phyloP scores from a whole-genome alignment of 2,888 invertebrate species.

The Plutella xylostella region DNA sequence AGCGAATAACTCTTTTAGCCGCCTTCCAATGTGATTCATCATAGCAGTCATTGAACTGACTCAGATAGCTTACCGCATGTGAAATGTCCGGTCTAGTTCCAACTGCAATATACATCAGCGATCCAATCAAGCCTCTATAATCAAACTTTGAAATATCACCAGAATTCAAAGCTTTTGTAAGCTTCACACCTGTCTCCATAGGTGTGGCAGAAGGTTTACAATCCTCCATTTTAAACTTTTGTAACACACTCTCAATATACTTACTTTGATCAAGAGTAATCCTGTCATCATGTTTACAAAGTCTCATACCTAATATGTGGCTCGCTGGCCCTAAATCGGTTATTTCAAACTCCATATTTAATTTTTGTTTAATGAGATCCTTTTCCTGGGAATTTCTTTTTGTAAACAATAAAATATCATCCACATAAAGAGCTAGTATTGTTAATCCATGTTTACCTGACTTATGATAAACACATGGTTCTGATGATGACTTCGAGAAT shows the following conservation, averaged over 20 bases:
- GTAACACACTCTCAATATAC: conserved; percentile 3
- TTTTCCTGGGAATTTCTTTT: background rate
- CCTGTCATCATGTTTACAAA: background rate
- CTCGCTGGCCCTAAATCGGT: background rate
- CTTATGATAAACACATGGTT: conserved; percentile 14
- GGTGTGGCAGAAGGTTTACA: background rate
- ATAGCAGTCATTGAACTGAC: background rate
- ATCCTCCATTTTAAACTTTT: conserved; percentile 6
- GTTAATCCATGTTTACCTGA: background rate
- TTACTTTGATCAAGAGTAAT: conserved; percentile 5
- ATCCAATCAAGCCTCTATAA: background rate
- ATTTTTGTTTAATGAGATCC: background rate
- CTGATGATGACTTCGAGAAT: conserved; percentile 8
- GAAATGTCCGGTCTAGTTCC: background rate
- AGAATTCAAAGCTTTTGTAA: background rate
- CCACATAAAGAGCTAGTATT: conserved; percentile 7
- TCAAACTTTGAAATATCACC: background rate
- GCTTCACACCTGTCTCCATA: conserved; percentile 3
- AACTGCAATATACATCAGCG: background rate
- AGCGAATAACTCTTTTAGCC: background rate
- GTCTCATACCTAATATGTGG: background rate
- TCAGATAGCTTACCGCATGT: conserved; percentile 1
- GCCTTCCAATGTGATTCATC: background rate
- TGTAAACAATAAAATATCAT: conserved; percentile 8
- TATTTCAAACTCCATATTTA: background rate